Evolutionary conservation across 1,140 invertebrate species (phyloP), one percentile per base, ranked within the genome.

Genomic region (Pemphigus obesinymphae): DNA sequence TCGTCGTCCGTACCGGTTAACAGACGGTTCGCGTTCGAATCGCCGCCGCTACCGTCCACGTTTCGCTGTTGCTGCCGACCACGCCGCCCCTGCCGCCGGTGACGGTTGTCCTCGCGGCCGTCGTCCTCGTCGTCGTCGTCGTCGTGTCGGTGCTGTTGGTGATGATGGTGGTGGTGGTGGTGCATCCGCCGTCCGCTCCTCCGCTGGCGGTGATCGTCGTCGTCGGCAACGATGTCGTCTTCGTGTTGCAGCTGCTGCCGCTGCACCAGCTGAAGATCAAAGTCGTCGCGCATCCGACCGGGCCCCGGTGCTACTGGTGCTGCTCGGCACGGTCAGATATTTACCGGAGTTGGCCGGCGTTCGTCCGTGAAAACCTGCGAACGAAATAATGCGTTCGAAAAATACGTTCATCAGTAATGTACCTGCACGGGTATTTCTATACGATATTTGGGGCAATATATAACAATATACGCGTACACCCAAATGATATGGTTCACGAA

Each of bases 211-310:
- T 72, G 23, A 15, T 29, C 23, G 70, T 48, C 43, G 70, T 48
- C 26, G 15, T 23, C 43, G 70, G 20, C 70, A 15, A 72, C 61
- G 2, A n/a, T 20, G 63, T 68, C 70, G 43, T 72, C 70, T 29
- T 48, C 26, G 23, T 66, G 31, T 10, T 45, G 68, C 68, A 20
- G 37, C 37, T 45, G 70, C 23, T 72, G 70, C 70, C 43, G 70
- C 26, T 48, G 70, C 70, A 48, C 70, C 70, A 48, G 70, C 70
- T 72, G 70, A 31, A 72, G 43, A 48, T 72, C 70, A 45, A 72
- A 72, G 26, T 48, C 70, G 43, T 72, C 70, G 70, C 70, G 70
- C 70, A 72, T 72, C 70, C 70, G 70, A 72, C 43, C 43, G 70
- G 23, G 48, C 40, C 68, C 43, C 3, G 13, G 13, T 15, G n/a